Percentiles rank a stretch among this genome's conserved stretches.
phyloP scores from a whole-genome alignment of 2,113 vertebrate species.

The Urocolius indicus region DNA sequence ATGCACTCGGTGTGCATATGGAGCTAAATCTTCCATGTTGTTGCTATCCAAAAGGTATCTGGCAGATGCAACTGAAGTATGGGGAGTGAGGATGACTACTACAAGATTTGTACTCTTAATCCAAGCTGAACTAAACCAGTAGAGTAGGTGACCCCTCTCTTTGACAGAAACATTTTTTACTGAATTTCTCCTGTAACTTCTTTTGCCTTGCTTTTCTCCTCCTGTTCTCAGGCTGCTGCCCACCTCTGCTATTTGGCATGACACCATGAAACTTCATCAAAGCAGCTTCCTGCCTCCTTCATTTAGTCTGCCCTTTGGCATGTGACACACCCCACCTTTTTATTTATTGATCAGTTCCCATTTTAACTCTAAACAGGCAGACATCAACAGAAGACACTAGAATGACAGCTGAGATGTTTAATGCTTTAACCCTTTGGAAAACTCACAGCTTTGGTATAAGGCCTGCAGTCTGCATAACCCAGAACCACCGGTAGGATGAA shows the following conservation, averaged over 20 bases:
- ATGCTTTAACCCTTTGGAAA: not conserved
- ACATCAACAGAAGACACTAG: not conserved
- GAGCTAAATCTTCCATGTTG: not conserved
- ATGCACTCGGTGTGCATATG: rapidly evolving
- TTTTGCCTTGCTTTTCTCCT: not conserved
- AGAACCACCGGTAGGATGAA: not conserved
- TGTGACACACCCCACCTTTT: not conserved
- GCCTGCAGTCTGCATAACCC: not conserved
- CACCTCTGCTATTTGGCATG: not conserved
- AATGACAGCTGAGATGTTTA: not conserved
- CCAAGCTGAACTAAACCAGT: not conserved
- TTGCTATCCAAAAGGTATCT: not conserved
- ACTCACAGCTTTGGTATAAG: not conserved
- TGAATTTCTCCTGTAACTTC: not conserved
- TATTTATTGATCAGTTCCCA: not conserved
- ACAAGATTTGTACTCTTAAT: not conserved
- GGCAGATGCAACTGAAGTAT: not conserved
- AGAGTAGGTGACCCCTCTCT: not conserved
- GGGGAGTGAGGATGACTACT: not conserved
- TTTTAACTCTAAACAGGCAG: not conserved
- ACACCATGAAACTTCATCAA: not conserved
- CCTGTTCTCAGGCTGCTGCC: not conserved
- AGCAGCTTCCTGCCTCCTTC: not conserved
- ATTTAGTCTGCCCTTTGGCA: not conserved
- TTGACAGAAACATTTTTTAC: not conserved